Conservation (phyloP, 1,140 invertebrate species). For the Temnothorax longispinosus region DNA sequence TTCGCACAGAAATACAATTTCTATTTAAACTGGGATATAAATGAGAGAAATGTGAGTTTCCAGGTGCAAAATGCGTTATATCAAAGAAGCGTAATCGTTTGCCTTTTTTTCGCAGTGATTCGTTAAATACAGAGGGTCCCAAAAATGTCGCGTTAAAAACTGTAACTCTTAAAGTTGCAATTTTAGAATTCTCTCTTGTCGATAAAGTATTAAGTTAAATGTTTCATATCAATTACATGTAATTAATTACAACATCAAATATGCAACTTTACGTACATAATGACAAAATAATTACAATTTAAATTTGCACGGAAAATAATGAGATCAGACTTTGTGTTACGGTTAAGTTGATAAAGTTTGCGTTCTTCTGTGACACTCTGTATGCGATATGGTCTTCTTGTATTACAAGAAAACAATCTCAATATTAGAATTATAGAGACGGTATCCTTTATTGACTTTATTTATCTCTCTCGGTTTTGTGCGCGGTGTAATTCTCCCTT, state of each 20-base stretch:
- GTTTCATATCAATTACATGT: background rate
- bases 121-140: constrained; percentile 51
- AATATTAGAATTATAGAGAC: constrained; percentile 48
- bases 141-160: constrained; percentile 6
- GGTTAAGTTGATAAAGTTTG: background rate
- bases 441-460: constrained; percentile 57
- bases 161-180: background rate
- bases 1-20: constrained; percentile 9
- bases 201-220: background rate
- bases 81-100: constrained; percentile 47
- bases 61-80: constrained; percentile 26
- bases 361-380: constrained; percentile 9
- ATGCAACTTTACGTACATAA: background rate
- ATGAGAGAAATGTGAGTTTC: constrained; percentile 30
- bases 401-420: constrained; percentile 26
- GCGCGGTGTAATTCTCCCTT: background rate
- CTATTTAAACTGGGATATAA: background rate
- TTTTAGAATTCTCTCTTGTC: too few species aligned
- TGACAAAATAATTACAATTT: background rate
- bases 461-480: constrained; percentile 43
- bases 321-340: background rate
- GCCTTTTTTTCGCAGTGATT: constrained; percentile 40
- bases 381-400: background rate
- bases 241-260: background rate
- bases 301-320: background rate